Base-by-base conservation (phyloP, 23 tunicate genomes). In the Ciona savignyi region DNA sequence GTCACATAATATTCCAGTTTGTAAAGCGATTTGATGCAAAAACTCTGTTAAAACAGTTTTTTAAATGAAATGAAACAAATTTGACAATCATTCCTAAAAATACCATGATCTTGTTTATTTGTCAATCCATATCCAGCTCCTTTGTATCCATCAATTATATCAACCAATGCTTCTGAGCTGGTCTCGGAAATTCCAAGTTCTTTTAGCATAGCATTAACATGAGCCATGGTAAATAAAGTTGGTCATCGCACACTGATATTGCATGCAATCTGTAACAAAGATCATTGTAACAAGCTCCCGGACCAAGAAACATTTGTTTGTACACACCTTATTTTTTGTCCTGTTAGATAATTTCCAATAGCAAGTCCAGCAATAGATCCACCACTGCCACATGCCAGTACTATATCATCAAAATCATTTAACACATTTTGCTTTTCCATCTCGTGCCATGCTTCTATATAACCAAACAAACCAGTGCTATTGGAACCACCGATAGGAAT, bases 131-230 rank as follows among this genome's bases (percentile, higher is more conserved):
- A 95, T 1, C 96, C 99, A 19, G 76, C 82, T 2, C 99, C 99
- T 74, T 88, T 90, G 35, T 95, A 88, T 3, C 96, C 99, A 60
- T 95, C 99, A 49, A 88, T 82, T 28, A 95, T 80, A 31, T 95
- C 99, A 30, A 88, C 85, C 1, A 95, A 60, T 32, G 75, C 83
- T 74, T 88, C 86, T 20, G 96, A 76, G 11, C 56, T 56, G 30
- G 61, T 70, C 9, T 70, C 72, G 3, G 23, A 51, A 0, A 87
- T 23, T n/a, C 83, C 86, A 34, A 76, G 49, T 30, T 35, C 63
- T 19, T 66, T 30, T 29, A 95, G 48, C 83, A 82, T 88, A 70
- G 83, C 96, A 34, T 95, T 75, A 3, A 90, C 81, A 68, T 88
- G 96, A 15, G 61, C 34, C n/a, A n/a, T 34, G 88, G 79, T 35